These are phyloP conservation scores for Polydrusus pterygomalis DNA, from an alignment of 2,888 invertebrate species.

Conservation along the genomic window DNA sequence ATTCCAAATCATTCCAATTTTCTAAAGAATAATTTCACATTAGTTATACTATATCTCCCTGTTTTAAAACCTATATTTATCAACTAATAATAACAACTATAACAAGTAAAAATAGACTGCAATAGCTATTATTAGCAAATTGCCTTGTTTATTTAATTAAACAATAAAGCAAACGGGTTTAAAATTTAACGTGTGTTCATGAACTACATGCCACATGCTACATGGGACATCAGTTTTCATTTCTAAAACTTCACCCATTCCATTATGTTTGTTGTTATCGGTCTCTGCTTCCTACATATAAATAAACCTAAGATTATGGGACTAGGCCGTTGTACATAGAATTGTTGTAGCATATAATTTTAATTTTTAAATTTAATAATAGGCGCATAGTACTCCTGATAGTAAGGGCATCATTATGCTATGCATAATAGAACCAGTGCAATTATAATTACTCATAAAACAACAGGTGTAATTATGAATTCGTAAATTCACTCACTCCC, in stretches of 20 bases:
- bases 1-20: too few species aligned
- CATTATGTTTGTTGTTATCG: constrained; percentile 23
- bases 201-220: too few species aligned
- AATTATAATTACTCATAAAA: too few species aligned
- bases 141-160: constrained; percentile 14
- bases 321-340: not conserved
- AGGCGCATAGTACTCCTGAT: too few species aligned
- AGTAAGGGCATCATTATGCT: too few species aligned
- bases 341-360: not conserved
- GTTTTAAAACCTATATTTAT: not conserved
- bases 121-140: constrained; percentile 21
- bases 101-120: constrained; percentile 24
- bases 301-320: not conserved
- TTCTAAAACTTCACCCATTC: constrained; percentile 22
- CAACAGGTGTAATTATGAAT: too few species aligned
- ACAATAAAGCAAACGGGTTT: constrained; percentile 12
- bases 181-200: constrained; percentile 11
- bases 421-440: too few species aligned
- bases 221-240: constrained; percentile 4
- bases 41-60: not conserved
- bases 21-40: too few species aligned
- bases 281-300: constrained; percentile 6
- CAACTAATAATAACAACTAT: not conserved
- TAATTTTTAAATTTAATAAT: not conserved
- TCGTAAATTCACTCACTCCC: too few species aligned